Percentiles rank a stretch among this genome's conserved stretches.
Evolutionary conservation across 92 coral and sea anemone species (phyloP).

Genomic region (Siderastrea siderea): DNA sequence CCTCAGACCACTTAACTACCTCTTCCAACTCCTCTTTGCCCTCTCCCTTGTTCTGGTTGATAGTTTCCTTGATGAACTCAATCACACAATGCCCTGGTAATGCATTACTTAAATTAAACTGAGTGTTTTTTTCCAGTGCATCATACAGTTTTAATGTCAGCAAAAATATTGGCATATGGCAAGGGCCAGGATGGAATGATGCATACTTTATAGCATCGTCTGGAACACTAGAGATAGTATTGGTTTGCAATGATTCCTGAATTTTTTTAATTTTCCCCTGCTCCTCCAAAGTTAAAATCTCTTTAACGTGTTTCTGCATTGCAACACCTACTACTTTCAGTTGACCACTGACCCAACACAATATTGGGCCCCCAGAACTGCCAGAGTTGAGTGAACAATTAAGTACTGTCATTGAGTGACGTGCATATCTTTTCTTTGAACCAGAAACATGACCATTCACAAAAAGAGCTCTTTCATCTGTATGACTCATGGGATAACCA

Average conservation of each 20-base stretch:
- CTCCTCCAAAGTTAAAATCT: background rate
- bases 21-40: constrained; percentile 1
- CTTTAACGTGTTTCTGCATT: constrained; percentile 26
- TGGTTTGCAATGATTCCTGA: background rate
- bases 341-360: background rate
- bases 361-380: constrained; percentile 32
- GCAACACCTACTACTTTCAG: constrained; percentile 28
- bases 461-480: constrained; percentile 4
- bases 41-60: background rate
- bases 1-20: background rate
- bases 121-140: constrained; percentile 7
- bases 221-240: background rate
- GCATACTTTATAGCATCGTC: background rate
- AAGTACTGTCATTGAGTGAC: background rate
- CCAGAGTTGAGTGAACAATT: constrained; percentile 22
- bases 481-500: constrained; percentile 28
- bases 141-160: constrained; percentile 20
- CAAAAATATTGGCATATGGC: background rate
- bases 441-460: constrained; percentile 32
- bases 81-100: background rate
- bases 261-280: background rate
- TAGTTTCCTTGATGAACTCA: background rate
- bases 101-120: constrained; percentile 3
- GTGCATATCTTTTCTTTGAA: background rate
- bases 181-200: background rate